Evolutionary conservation across 2,113 vertebrate species (phyloP).

Genomic region (Mormoops blainvillei): DNA sequence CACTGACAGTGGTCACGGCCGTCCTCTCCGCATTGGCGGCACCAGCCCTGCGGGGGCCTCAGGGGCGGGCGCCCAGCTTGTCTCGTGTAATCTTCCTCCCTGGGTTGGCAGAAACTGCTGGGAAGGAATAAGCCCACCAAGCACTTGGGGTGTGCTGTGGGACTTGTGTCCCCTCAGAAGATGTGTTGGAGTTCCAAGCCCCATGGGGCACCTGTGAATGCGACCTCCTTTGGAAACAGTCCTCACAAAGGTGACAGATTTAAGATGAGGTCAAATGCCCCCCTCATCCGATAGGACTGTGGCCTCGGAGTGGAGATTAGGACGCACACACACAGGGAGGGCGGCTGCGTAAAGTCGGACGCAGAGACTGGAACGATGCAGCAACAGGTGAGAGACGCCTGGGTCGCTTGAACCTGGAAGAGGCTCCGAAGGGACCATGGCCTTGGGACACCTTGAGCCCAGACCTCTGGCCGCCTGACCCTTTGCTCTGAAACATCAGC

Average conservation of each 20-base stretch:
- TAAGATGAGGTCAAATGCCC: accelerated
- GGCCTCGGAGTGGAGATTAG: not conserved
- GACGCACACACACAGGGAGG: accelerated
- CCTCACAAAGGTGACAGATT: accelerated
- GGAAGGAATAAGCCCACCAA: accelerated
- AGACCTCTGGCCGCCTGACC: not conserved
- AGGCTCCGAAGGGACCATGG: accelerated
- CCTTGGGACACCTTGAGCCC: accelerated
- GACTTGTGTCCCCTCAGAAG: accelerated
- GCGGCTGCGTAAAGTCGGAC: accelerated
- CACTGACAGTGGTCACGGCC: not conserved
- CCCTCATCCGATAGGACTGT: accelerated
- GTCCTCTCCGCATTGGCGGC: accelerated
- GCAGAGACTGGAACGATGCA: accelerated
- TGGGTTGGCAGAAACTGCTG: accelerated
- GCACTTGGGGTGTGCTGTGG: accelerated
- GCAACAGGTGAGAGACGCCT: accelerated
- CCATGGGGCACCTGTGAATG: accelerated
- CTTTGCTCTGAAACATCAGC: accelerated
- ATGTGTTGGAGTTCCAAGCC: accelerated
- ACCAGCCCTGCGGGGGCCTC: accelerated
- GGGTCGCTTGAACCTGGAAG: accelerated
- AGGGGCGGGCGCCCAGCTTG: no score
- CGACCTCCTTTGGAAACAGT: accelerated
- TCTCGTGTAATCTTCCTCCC: accelerated